Percentiles rank a stretch among this genome's conserved stretches.
phyloP scores from a whole-genome alignment of 2,113 vertebrate genomes.

The Stegastes partitus region DNA sequence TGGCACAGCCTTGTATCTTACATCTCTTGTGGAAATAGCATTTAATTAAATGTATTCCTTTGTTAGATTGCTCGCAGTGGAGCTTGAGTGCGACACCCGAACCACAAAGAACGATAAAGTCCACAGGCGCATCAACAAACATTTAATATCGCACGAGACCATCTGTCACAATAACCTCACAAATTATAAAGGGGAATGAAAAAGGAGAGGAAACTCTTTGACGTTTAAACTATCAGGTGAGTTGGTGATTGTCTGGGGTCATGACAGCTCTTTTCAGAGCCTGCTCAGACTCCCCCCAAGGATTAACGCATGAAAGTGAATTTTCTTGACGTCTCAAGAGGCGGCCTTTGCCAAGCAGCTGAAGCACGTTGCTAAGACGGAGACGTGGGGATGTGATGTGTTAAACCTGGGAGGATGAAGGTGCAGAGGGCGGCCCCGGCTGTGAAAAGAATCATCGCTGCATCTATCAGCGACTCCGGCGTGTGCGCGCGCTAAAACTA shows the following conservation, averaged over 20 bases:
- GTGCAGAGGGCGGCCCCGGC: constrained; percentile 43
- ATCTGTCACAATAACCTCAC: constrained; percentile 10
- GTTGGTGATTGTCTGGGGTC: constrained; percentile 33
- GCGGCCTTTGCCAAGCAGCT: constrained; percentile 53
- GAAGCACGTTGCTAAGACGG: constrained; percentile 47
- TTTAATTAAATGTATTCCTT: constrained; percentile 49
- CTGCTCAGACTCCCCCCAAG: constrained; percentile 32
- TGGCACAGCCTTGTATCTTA: not conserved
- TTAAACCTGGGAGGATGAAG: constrained; percentile 28
- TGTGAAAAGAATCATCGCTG: constrained; percentile 52
- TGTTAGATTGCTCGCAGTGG: not conserved
- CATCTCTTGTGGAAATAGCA: not conserved
- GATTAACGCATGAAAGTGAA: constrained; percentile 62
- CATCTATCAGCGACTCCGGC: constrained; percentile 48
- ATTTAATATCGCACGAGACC: constrained; percentile 41
- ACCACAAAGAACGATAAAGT: constrained; percentile 10
- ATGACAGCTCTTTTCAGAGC: constrained; percentile 69
- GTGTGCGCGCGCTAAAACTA: constrained; percentile 29
- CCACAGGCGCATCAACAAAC: constrained; percentile 27
- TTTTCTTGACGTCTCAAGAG: constrained; percentile 62
- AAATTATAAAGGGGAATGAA: constrained; percentile 36
- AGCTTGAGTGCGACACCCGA: not conserved
- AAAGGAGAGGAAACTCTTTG: constrained; percentile 53
- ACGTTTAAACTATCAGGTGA: constrained; percentile 65
- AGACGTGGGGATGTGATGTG: constrained; percentile 42